Conservation (phyloP, 2,797 vertebrate species). For the Phalloptychus januarius region DNA sequence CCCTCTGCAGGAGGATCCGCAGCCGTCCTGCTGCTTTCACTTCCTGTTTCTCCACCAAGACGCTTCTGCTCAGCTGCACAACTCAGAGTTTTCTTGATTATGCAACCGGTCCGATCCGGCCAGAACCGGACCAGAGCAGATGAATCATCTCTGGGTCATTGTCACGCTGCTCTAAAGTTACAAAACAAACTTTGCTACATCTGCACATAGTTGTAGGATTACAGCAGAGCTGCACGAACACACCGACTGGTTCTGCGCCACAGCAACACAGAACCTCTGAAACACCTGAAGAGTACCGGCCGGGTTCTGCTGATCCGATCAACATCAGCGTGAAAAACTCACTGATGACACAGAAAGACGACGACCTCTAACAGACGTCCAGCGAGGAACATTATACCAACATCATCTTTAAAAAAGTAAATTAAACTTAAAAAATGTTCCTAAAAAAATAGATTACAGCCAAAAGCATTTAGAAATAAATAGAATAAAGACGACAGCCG, state of each 20-base stretch:
- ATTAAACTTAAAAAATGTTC: too few species aligned
- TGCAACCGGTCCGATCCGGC: background rate
- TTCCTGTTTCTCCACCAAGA: background rate
- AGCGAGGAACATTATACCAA: too few species aligned
- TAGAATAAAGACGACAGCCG: too few species aligned
- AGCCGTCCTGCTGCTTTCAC: background rate
- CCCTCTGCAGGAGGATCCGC: conserved; percentile 1
- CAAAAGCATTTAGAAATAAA: too few species aligned
- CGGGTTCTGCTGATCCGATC: background rate
- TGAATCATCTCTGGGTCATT: background rate
- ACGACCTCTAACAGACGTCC: too few species aligned
- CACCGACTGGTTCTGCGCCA: too few species aligned
- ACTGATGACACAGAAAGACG: background rate
- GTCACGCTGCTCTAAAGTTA: background rate
- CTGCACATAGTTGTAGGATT: background rate
- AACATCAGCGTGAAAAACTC: too few species aligned
- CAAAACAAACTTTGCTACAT: background rate
- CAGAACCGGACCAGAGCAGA: background rate
- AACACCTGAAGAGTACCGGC: too few species aligned
- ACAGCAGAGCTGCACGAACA: background rate
- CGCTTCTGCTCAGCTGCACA: background rate
- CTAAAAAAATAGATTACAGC: too few species aligned
- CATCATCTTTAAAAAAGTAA: too few species aligned
- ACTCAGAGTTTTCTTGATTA: background rate
- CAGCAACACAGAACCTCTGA: too few species aligned